phyloP scores from a whole-genome alignment of 2,113 vertebrate species.

The Aythya baeri region DNA sequence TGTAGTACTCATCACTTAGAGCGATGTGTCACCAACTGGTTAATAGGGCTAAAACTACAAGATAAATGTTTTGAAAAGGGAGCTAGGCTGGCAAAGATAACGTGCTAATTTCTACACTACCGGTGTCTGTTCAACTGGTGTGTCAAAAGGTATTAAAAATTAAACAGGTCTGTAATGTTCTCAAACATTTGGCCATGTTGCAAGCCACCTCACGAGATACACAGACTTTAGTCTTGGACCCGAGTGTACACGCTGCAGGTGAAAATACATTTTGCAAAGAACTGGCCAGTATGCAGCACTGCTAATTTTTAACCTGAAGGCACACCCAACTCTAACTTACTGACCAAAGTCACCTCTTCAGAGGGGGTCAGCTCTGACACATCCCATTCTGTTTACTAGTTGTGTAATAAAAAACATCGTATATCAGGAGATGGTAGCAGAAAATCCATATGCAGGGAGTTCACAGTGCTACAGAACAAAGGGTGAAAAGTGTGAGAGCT shows the following conservation, averaged over 20 bases:
- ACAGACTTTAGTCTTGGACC: neutral
- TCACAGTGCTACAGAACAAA: neutral
- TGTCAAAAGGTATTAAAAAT: neutral
- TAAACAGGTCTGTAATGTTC: neutral
- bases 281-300: neutral
- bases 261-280: neutral
- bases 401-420: neutral
- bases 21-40: accelerated
- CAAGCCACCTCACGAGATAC: neutral
- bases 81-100: neutral
- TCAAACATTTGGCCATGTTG: neutral
- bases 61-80: neutral
- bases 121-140: accelerated
- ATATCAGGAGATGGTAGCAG: neutral
- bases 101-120: neutral
- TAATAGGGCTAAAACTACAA: neutral
- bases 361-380: neutral
- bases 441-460: neutral
- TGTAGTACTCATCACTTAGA: neutral
- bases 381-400: neutral
- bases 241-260: neutral
- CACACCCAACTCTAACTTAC: neutral
- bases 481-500: neutral
- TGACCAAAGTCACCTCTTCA: neutral
- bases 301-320: neutral